A percentile compares a stretch with the other conserved stretches of the same genome.
Evolutionary conservation across 2,888 invertebrate genomes (phyloP).

Genomic region (Rhamphomyia laevipes): DNA sequence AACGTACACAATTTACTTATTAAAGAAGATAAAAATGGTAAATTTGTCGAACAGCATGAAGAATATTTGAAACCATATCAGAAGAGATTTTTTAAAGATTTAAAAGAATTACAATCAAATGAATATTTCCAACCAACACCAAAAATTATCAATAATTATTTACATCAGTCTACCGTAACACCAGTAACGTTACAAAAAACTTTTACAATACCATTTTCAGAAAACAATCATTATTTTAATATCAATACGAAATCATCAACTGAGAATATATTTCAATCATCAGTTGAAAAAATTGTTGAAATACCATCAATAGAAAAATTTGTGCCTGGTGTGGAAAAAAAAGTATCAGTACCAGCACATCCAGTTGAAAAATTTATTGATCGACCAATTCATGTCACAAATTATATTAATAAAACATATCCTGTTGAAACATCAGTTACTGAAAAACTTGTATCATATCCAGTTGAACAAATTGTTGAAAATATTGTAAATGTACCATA

Average conservation of each 20-base stretch:
- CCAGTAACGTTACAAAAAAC: constrained; percentile 27
- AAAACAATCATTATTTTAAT: constrained; percentile 26
- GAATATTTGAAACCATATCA: constrained; percentile 18
- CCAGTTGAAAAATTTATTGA: constrained; percentile 19
- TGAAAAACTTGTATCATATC: constrained; percentile 42
- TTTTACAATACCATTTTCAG: constrained; percentile 35
- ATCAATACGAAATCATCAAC: constrained; percentile 38
- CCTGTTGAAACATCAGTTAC: constrained; percentile 32
- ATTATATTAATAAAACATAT: constrained; percentile 42
- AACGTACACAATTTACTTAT: constrained; percentile 35
- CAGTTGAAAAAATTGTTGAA: constrained; percentile 25
- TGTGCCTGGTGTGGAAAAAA: background rate
- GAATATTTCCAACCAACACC: no score
- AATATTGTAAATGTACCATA: constrained; percentile 33
- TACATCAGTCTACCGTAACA: no score
- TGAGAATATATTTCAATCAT: constrained; percentile 30
- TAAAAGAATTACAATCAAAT: no score
- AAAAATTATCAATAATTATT: no score
- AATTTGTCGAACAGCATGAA: constrained; percentile 30
- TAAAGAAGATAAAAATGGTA: constrained; percentile 30
- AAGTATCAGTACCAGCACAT: constrained; percentile 19
- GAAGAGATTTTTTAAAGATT: background rate
- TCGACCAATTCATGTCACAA: constrained; percentile 34
- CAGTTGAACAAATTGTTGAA: constrained; percentile 34
- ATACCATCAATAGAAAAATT: no score